Conservation (phyloP, 2,888 invertebrate genomes). For the Ptilodon capucinus region DNA sequence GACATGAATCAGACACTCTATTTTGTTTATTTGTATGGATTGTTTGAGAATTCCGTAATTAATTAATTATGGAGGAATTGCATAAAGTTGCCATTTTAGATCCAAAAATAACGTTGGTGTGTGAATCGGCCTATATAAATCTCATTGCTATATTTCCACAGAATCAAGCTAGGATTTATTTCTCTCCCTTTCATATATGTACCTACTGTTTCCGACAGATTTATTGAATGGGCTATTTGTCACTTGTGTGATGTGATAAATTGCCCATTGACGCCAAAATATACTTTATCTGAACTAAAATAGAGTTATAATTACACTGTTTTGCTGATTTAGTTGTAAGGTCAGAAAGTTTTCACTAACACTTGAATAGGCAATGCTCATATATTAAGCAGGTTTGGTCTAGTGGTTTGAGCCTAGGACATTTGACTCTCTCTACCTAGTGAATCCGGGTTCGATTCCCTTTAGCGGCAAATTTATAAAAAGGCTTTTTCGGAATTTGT, state of each 20-base stretch:
- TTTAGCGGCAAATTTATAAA: too few species aligned
- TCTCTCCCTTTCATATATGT: conserved; percentile 13
- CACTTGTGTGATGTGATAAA: conserved; percentile 18
- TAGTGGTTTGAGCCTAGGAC: too few species aligned
- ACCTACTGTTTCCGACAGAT: conserved; percentile 16
- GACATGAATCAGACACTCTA: too few species aligned
- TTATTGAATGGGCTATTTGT: conserved; percentile 20
- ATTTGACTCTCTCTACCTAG: too few species aligned
- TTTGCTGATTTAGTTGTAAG: not conserved
- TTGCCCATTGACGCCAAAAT: conserved; percentile 9
- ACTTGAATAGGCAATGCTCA: too few species aligned
- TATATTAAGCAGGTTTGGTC: too few species aligned
- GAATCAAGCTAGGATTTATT: conserved; percentile 8
- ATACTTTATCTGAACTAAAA: conserved; percentile 3
- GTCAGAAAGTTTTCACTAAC: not conserved
- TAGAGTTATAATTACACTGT: not conserved
- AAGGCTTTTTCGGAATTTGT: too few species aligned
- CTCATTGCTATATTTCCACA: not conserved
- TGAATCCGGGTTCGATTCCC: too few species aligned
- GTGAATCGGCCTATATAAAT: not conserved
- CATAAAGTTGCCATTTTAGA: too few species aligned
- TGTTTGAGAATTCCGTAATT: too few species aligned
- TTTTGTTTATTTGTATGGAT: too few species aligned
- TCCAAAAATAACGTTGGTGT: not conserved
- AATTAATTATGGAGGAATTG: too few species aligned